Evolutionary conservation across 2,113 vertebrate genomes (phyloP).

Genomic region (Dromaius novaehollandiae): DNA sequence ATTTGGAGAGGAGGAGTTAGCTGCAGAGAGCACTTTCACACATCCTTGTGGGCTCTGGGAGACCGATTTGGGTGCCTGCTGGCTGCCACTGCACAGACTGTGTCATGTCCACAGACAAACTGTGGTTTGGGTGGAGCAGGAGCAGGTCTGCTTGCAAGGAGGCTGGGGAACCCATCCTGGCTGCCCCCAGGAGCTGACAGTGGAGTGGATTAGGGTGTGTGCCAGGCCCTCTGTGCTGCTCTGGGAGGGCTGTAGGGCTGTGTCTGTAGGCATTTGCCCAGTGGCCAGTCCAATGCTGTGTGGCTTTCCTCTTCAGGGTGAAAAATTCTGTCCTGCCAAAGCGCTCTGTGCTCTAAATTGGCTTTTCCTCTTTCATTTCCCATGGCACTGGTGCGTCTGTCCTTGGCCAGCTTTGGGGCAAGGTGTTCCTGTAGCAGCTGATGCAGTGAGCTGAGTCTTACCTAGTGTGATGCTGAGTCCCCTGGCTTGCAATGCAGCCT

Average conservation of each 20-base stretch:
- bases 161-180: rapidly evolving
- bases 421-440: not conserved
- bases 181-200: not conserved
- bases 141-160: rapidly evolving
- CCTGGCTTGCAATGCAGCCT: not conserved
- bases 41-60: not conserved
- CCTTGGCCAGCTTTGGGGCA: not conserved
- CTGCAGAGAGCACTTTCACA: not conserved
- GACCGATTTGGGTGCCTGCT: rapidly evolving
- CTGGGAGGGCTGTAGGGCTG: not conserved
- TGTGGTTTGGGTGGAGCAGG: not conserved
- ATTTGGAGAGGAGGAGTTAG: not conserved
- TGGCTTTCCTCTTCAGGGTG: not conserved
- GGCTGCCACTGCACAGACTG: not conserved
- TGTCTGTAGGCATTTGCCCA: not conserved
- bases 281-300: not conserved
- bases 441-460: not conserved
- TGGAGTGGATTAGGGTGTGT: rapidly evolving
- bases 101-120: too few species aligned
- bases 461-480: rapidly evolving
- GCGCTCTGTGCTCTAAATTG: rapidly evolving
- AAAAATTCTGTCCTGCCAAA: not conserved
- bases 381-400: rapidly evolving
- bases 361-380: not conserved
- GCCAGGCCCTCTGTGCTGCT: not conserved